phyloP scores from a whole-genome alignment of 1,140 invertebrate genomes.

The Papilio polyxenes region DNA sequence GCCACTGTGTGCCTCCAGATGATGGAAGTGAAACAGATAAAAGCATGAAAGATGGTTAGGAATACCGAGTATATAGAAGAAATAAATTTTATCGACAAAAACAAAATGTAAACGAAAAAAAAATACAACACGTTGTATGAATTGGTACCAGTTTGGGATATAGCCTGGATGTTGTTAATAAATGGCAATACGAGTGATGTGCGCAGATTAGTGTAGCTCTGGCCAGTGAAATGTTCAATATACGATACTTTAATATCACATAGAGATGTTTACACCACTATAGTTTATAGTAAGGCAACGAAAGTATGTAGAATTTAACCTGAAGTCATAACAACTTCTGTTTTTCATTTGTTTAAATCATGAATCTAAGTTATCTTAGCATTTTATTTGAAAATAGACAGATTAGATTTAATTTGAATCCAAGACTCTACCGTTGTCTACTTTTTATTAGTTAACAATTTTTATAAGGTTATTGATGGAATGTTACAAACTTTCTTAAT shows the following conservation, averaged over 20 bases:
- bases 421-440: too few species aligned
- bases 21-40: too few species aligned
- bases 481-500: too few species aligned
- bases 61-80: too few species aligned
- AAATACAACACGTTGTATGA: constrained; percentile 15
- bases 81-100: neutral
- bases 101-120: constrained; percentile 9
- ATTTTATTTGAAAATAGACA: too few species aligned
- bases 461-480: too few species aligned
- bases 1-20: too few species aligned
- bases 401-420: too few species aligned
- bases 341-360: neutral
- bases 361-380: neutral
- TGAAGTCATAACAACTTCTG: neutral
- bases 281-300: neutral
- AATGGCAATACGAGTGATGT: constrained; percentile 40
- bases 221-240: constrained; percentile 19
- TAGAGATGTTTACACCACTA: constrained; percentile 30
- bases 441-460: too few species aligned
- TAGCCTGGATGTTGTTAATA: constrained; percentile 39
- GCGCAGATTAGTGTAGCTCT: constrained; percentile 37
- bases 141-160: constrained; percentile 10
- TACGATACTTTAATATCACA: constrained; percentile 28
- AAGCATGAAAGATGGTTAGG: too few species aligned
- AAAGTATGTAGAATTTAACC: neutral